Percentiles rank a stretch among this genome's conserved stretches.
phyloP scores from a whole-genome alignment of 2,113 vertebrate species.

The Dascyllus trimaculatus region DNA sequence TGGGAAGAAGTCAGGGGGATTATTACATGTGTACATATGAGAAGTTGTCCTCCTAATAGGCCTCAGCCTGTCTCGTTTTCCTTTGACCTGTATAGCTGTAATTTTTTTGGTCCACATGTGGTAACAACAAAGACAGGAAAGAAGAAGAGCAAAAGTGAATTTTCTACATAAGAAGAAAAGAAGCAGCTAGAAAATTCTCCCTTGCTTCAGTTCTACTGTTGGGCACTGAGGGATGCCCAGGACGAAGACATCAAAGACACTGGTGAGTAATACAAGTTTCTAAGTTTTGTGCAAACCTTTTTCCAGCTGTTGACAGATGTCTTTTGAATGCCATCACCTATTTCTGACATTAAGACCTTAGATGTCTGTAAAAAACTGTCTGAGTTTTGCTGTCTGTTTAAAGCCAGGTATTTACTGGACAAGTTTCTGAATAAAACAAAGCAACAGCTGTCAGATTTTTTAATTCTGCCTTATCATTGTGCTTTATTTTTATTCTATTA shows the following conservation, averaged over 20 bases:
- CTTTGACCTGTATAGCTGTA: background rate
- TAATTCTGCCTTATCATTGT: background rate
- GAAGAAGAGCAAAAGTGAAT: background rate
- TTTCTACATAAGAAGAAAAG: slow-evolving; percentile 10
- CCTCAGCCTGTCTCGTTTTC: slow-evolving; percentile 6
- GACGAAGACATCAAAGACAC: slow-evolving; percentile 21
- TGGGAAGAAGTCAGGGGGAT: slow-evolving; percentile 49
- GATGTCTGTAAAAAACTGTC: background rate
- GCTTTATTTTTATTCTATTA: background rate
- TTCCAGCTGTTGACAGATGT: slow-evolving; percentile 2
- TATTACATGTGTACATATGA: slow-evolving; percentile 8
- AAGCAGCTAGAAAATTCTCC: background rate
- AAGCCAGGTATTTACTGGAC: background rate
- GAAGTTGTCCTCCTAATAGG: slow-evolving; percentile 39
- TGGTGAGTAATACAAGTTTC: slow-evolving; percentile 65
- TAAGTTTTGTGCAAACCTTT: slow-evolving; percentile 16
- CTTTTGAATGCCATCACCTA: background rate
- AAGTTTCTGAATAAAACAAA: no score
- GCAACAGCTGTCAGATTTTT: no score
- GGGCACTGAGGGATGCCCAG: background rate
- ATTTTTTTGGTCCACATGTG: slow-evolving; percentile 5
- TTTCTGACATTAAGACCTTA: background rate
- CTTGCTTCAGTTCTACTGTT: slow-evolving; percentile 18
- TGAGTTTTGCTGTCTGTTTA: background rate
- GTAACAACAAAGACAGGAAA: slow-evolving; percentile 12